A percentile compares a stretch with the other conserved stretches of the same genome.
These are phyloP conservation scores for Biston betularia DNA, from an alignment of 2,888 invertebrate genomes.

Conservation along the genomic window DNA sequence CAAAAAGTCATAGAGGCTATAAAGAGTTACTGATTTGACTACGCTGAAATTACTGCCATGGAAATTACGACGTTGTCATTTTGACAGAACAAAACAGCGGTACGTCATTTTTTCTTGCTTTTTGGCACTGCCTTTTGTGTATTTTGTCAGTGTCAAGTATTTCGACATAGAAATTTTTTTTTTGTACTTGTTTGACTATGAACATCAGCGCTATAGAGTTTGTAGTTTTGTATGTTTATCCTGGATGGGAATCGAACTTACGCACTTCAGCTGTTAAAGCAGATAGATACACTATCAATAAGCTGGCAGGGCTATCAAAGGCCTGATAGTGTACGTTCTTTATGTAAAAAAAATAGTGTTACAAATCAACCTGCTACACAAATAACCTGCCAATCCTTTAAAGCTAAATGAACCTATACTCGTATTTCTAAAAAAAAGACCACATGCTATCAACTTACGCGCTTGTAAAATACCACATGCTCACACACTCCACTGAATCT, in stretches of 20 bases:
- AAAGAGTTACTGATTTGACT: conserved; percentile 1
- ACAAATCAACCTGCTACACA: neutral
- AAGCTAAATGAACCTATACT: neutral
- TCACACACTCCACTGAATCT: conserved; percentile 25
- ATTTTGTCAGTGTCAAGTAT: too few species aligned
- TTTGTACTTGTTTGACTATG: too few species aligned
- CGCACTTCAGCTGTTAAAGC: too few species aligned
- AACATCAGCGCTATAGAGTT: too few species aligned
- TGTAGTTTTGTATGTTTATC: too few species aligned
- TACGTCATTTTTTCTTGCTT: too few species aligned
- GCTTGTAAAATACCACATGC: conserved; percentile 34
- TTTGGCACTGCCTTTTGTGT: too few species aligned
- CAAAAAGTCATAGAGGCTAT: neutral
- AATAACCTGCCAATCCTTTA: neutral
- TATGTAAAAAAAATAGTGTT: neutral
- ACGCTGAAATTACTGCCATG: neutral
- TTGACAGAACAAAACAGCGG: neutral
- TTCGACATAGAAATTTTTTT: too few species aligned
- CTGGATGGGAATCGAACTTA: too few species aligned
- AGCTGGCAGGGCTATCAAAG: too few species aligned
- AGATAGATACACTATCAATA: too few species aligned
- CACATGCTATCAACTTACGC: conserved; percentile 24
- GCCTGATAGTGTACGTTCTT: neutral
- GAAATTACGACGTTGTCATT: neutral
- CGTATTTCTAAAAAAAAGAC: neutral